Evolutionary conservation across 2,888 invertebrate genomes (phyloP).

Genomic region (Bruchidius siliquastri): DNA sequence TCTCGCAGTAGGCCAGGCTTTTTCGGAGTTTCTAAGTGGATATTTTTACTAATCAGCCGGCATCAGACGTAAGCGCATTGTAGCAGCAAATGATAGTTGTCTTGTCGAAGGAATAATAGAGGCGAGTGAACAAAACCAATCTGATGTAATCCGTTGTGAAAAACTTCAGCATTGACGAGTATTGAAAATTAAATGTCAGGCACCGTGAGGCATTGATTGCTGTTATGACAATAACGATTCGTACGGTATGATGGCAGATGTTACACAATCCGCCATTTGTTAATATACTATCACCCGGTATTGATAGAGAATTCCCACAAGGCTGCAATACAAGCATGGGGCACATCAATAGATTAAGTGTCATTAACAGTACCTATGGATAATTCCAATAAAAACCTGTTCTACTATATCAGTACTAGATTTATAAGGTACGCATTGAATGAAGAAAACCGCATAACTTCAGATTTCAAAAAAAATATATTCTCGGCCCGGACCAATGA

Average conservation of each 20-base stretch:
- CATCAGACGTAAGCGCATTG: neutral
- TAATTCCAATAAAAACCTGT: no score
- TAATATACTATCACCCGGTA: neutral
- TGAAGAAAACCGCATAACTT: no score
- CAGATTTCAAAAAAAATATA: no score
- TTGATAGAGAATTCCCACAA: neutral
- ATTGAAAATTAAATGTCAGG: neutral
- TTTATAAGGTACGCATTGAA: no score
- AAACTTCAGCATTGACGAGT: neutral
- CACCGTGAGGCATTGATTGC: neutral
- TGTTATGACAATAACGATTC: neutral
- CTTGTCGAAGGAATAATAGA: neutral
- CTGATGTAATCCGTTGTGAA: neutral
- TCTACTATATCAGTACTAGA: no score
- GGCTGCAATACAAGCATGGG: neutral
- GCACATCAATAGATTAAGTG: no score
- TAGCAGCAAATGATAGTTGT: neutral
- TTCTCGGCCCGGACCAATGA: no score
- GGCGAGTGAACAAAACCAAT: neutral
- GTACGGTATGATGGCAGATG: neutral
- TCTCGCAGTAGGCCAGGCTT: no score
- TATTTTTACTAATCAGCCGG: neutral
- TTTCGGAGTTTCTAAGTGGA: no score
- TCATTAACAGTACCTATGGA: no score
- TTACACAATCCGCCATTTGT: neutral